A percentile compares a stretch with the other conserved stretches of the same genome.
These are phyloP conservation scores for Trissoscelio sp. DNA, from an alignment of 2,888 invertebrate species.

Conservation along the genomic window DNA sequence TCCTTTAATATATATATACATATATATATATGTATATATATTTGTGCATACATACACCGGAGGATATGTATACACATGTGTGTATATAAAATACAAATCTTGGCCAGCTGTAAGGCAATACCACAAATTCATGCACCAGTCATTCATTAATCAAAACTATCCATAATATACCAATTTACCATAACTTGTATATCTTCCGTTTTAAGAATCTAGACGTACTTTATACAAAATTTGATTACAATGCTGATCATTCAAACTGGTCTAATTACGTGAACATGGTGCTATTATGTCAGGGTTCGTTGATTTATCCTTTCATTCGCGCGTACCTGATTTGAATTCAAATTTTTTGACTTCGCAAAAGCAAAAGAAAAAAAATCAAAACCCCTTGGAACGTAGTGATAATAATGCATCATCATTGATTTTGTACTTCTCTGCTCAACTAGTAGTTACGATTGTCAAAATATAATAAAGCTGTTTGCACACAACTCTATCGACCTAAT, in stretches of 20 bases:
- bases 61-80: slow-evolving; percentile 56
- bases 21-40: slow-evolving; percentile 43
- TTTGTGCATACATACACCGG: slow-evolving; percentile 45
- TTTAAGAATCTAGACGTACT: slow-evolving; percentile 24
- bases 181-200: slow-evolving; percentile 36
- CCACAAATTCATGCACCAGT: slow-evolving; percentile 31
- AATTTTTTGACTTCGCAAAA: slow-evolving; percentile 20
- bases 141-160: slow-evolving; percentile 46
- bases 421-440: slow-evolving; percentile 68
- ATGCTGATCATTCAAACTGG: slow-evolving; percentile 29
- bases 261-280: slow-evolving; percentile 39
- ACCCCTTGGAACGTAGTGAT: slow-evolving; percentile 48
- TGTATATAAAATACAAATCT: slow-evolving; percentile 62
- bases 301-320: slow-evolving; percentile 30
- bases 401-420: slow-evolving; percentile 57
- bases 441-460: slow-evolving; percentile 64
- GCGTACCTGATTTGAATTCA: slow-evolving; percentile 51
- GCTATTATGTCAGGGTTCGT: slow-evolving; percentile 48
- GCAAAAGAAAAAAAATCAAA: slow-evolving; percentile 31
- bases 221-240: slow-evolving; percentile 20
- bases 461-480: slow-evolving; percentile 52
- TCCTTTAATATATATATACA: slow-evolving; percentile 40
- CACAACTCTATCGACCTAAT: slow-evolving; percentile 61
- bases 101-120: slow-evolving; percentile 69
- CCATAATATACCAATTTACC: slow-evolving; percentile 18